Percentiles rank a stretch among this genome's conserved stretches.
Evolutionary conservation across 2,888 invertebrate genomes (phyloP).

Genomic region (Penaeus monodon): DNA sequence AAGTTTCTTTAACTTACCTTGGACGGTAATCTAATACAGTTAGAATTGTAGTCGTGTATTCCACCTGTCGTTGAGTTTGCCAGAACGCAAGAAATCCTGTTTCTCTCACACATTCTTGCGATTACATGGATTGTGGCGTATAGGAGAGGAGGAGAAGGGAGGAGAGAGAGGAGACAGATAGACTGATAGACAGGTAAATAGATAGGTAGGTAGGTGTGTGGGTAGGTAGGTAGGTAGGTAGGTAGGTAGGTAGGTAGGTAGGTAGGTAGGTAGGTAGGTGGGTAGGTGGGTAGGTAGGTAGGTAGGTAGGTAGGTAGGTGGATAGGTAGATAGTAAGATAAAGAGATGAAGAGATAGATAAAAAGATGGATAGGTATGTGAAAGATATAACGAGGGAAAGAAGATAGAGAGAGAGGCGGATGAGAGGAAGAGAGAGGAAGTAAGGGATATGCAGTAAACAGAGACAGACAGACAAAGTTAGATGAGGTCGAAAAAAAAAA

Average conservation of each 20-base stretch:
- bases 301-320: background rate
- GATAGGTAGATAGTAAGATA: background rate
- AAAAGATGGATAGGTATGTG: background rate
- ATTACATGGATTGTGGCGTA: background rate
- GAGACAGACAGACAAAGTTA: background rate
- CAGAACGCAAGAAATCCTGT: too few species aligned
- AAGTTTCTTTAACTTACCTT: too few species aligned
- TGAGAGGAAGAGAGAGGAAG: background rate
- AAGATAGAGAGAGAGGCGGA: constrained; percentile 11
- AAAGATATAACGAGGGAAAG: background rate
- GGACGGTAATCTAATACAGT: too few species aligned
- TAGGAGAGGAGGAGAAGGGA: constrained; percentile 1
- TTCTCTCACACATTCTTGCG: too few species aligned
- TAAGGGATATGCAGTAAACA: background rate
- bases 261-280: background rate
- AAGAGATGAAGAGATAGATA: background rate
- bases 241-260: background rate
- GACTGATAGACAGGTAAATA: background rate
- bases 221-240: background rate
- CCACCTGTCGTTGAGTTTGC: too few species aligned
- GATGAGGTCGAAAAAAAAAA: background rate
- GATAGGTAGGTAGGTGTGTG: background rate
- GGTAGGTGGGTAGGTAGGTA: too few species aligned
- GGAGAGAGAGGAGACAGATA: constrained; percentile 11
- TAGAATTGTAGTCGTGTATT: too few species aligned